Base-by-base conservation (phyloP, 2,113 vertebrate genomes). In the Megaceryle torquata region DNA sequence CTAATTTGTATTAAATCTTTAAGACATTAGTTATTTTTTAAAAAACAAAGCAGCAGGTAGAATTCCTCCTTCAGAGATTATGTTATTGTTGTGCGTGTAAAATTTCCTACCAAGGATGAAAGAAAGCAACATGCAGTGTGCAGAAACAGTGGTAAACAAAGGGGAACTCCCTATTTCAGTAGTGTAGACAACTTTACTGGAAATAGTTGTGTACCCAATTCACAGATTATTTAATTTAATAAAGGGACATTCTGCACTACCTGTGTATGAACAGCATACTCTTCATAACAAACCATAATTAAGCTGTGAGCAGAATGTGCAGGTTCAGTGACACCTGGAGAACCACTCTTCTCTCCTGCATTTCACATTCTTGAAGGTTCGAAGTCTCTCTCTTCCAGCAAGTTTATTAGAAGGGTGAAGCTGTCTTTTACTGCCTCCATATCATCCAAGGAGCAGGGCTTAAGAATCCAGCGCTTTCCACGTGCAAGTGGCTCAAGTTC, bases 401-500 rank as follows among this genome's bases (percentile, higher is more conserved):
- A 98, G 91, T 97, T 96, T 94, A 99, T 99, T 95, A 99, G 98
- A 97, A 99, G 98, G 78, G 97, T 97, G 93, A 99, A 99, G 98
- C 98, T 99, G 97, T 99, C 98, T 98, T 98, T 99, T 98, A 99
- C 98, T 10, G 98, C 98, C 31, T 99, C 99, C 98, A 98, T 97
- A 97, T 99, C 98, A 95, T 99, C 99, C 89, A 98, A 96, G 33
- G 98, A 98, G 96, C 99, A 99, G 63, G 99, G 98, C 70, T 99
- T 99, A 93, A 99, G 98, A 96, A 99, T 99, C 99, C 99, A 99
- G 92, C 99, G 98, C 94, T 99, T 99, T 80, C 99, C 99, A 84
- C 98, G 97, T 69, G 99, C 99, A 97, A 99, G 98, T 13, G 99
- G 99, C 97, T 99, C 99, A 97, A 99, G 98, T 98, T 99, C 99